These are phyloP conservation scores for Campoletis sonorensis DNA, from an alignment of 1,140 invertebrate species.

Conservation along the genomic window DNA sequence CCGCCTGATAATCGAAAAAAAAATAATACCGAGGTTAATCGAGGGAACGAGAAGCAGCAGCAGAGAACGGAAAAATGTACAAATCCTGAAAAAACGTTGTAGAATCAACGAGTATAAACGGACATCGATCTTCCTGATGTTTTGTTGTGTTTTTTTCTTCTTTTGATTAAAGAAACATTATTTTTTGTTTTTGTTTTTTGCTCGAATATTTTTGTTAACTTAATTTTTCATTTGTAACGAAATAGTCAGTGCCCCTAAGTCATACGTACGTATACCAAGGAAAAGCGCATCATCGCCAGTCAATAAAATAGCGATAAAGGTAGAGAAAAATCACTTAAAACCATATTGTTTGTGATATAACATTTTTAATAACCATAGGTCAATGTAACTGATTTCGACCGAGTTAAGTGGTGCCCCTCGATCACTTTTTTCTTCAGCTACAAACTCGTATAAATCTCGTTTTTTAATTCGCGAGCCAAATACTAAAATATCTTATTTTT, in stretches of 20 bases:
- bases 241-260: background rate
- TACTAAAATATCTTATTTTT: too few species aligned
- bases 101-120: background rate
- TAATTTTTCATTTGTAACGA: too few species aligned
- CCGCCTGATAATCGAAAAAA: slow-evolving; percentile 14
- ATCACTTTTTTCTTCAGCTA: too few species aligned
- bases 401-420: too few species aligned
- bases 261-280: background rate
- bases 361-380: slow-evolving; percentile 6
- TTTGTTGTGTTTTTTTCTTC: slow-evolving; percentile 21
- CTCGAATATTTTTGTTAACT: background rate
- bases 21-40: background rate
- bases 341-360: slow-evolving; percentile 23
- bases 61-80: slow-evolving; percentile 39
- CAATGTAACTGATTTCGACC: background rate
- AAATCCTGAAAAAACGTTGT: slow-evolving; percentile 26
- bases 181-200: background rate
- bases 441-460: too few species aligned
- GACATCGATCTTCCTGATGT: background rate
- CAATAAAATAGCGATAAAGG: background rate
- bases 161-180: background rate
- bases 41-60: background rate
- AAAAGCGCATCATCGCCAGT: background rate
- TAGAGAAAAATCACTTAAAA: background rate
- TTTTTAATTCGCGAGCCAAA: too few species aligned